Evolutionary conservation across 2,113 vertebrate genomes (phyloP).

Genomic region (Orthonyx spaldingii): DNA sequence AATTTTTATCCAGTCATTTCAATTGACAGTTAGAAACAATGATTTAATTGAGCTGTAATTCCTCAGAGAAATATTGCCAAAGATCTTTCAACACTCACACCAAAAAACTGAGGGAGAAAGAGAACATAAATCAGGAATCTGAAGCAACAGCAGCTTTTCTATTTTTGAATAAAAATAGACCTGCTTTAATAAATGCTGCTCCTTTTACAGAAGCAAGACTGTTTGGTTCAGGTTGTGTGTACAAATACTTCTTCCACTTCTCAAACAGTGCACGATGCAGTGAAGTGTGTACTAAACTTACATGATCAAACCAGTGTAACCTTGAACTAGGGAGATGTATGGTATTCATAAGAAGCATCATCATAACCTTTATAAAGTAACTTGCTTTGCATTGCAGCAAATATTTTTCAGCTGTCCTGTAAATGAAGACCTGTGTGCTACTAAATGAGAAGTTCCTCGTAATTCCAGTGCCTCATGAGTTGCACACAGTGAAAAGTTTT

Average conservation of each 20-base stretch:
- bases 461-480: background rate
- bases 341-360: background rate
- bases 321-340: background rate
- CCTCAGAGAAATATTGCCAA: background rate
- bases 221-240: fast-evolving
- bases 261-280: fast-evolving
- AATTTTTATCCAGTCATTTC: background rate
- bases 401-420: background rate
- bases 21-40: background rate
- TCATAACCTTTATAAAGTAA: background rate
- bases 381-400: fast-evolving
- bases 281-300: fast-evolving
- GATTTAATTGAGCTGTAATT: background rate
- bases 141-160: background rate
- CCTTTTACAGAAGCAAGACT: fast-evolving
- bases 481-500: background rate
- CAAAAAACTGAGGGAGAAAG: background rate
- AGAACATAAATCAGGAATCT: background rate
- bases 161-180: background rate
- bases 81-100: fast-evolving
- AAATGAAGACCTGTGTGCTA: background rate
- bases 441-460: fast-evolving
- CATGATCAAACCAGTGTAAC: background rate
- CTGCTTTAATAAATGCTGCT: background rate
- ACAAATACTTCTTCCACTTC: background rate